Percentiles rank a stretch among this genome's conserved stretches.
Evolutionary conservation across 2,797 vertebrate species (phyloP).

Genomic region (Micropoecilia bifurca): DNA sequence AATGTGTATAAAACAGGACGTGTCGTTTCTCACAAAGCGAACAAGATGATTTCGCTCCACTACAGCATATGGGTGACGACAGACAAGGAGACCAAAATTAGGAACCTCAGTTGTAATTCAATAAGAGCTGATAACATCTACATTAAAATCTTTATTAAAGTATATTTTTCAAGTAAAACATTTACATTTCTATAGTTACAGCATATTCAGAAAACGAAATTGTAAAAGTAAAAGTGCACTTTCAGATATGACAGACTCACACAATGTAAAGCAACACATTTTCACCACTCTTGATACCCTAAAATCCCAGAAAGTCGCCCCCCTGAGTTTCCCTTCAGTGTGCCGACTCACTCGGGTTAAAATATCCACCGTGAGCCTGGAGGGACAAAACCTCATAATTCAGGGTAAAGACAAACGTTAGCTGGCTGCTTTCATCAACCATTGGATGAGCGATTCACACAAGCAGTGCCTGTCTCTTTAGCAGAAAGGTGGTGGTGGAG

Average conservation of each 20-base stretch:
- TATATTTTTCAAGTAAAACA: slow-evolving; percentile 78
- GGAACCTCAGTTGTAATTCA: slow-evolving; percentile 69
- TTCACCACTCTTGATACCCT: slow-evolving; percentile 33
- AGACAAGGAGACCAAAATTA: slow-evolving; percentile 15
- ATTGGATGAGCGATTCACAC: neutral
- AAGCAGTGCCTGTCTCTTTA: slow-evolving; percentile 25
- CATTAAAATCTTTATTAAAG: slow-evolving; percentile 77
- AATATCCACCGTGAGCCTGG: slow-evolving; percentile 30
- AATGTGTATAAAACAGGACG: slow-evolving; percentile 12
- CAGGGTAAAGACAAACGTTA: slow-evolving; percentile 23
- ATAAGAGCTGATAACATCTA: slow-evolving; percentile 72
- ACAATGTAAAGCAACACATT: slow-evolving; percentile 37
- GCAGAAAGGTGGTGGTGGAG: neutral
- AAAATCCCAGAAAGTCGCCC: slow-evolving; percentile 1
- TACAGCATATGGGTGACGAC: neutral
- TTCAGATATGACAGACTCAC: slow-evolving; percentile 71
- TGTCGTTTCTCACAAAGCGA: slow-evolving; percentile 40
- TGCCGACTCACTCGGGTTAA: slow-evolving; percentile 35
- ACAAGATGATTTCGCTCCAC: slow-evolving; percentile 6
- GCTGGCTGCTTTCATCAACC: slow-evolving; percentile 43
- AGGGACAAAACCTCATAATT: slow-evolving; percentile 28
- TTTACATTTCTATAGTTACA: slow-evolving; percentile 82
- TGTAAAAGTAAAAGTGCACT: slow-evolving; percentile 84
- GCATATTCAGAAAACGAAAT: slow-evolving; percentile 72
- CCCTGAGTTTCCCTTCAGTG: slow-evolving; percentile 17